phyloP scores from a whole-genome alignment of 2,888 invertebrate species.

The Phyllotreta striolata region DNA sequence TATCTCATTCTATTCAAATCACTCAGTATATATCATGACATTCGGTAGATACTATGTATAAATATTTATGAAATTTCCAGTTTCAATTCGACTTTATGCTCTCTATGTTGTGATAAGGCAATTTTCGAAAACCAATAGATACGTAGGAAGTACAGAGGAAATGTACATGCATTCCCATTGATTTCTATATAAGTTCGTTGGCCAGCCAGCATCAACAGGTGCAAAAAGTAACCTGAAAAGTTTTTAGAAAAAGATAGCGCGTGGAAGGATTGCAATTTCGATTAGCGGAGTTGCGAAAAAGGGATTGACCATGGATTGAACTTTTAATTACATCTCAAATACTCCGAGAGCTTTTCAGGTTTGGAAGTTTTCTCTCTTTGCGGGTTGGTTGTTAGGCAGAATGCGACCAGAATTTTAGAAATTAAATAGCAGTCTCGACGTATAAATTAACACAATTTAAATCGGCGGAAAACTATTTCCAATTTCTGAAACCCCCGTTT shows the following conservation, averaged over 20 bases:
- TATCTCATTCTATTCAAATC: too few relatives aligned
- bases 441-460: constrained; percentile 16
- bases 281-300: constrained; percentile 17
- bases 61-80: too few relatives aligned
- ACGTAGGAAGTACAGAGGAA: too few relatives aligned
- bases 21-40: too few relatives aligned
- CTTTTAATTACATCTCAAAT: constrained; percentile 23
- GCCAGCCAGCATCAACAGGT: constrained; percentile 15
- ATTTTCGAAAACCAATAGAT: too few relatives aligned
- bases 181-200: constrained; percentile 9
- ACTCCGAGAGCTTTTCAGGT: constrained; percentile 17
- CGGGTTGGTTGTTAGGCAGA: constrained; percentile 9
- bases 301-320: constrained; percentile 22
- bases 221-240: constrained; percentile 7
- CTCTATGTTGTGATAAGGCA: too few relatives aligned
- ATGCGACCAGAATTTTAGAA: constrained; percentile 11
- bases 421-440: constrained; percentile 11
- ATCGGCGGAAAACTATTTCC: constrained; percentile 7
- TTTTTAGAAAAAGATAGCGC: constrained; percentile 9
- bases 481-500: not conserved
- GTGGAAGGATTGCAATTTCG: constrained; percentile 14
- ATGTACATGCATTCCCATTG: not conserved
- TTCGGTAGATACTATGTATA: too few relatives aligned
- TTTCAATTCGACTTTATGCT: too few relatives aligned
- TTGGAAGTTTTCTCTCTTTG: constrained; percentile 14